phyloP scores from a whole-genome alignment of 2,888 invertebrate genomes.

The Melolontha melolontha region DNA sequence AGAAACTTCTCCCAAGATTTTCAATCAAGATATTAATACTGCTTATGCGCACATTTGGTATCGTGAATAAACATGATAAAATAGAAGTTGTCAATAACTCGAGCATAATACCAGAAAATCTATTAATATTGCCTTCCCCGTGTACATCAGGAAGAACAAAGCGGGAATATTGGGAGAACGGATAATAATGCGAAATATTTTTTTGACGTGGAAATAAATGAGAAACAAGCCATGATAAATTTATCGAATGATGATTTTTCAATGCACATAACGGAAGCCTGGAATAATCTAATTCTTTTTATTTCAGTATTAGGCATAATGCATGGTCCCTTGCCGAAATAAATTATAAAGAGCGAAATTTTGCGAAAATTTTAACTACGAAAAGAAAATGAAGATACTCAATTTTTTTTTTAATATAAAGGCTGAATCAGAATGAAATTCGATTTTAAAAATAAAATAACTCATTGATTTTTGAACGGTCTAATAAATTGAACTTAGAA shows the following conservation, averaged over 20 bases:
- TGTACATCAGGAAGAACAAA: not conserved
- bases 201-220: conserved; percentile 14
- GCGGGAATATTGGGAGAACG: not conserved
- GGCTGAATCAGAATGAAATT: no score
- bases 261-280: no score
- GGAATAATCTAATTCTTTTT: no score
- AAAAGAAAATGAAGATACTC: no score
- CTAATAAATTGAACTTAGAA: no score
- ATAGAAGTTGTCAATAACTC: conserved; percentile 17
- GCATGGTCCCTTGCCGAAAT: no score
- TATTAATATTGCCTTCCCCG: conserved; percentile 9
- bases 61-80: conserved; percentile 24
- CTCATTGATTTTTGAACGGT: no score
- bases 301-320: no score
- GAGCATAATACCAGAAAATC: conserved; percentile 11
- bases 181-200: conserved; percentile 18
- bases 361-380: no score
- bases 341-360: no score
- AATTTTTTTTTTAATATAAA: no score
- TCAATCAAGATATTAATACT: conserved; percentile 9
- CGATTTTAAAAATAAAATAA: no score
- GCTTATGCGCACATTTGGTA: not conserved
- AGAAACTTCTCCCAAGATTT: conserved; percentile 1
- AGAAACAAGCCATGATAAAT: conserved; percentile 11
- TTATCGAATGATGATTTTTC: conserved; percentile 2